Base-by-base conservation (phyloP, 2,113 vertebrate genomes). In the Lycaon pictus region DNA sequence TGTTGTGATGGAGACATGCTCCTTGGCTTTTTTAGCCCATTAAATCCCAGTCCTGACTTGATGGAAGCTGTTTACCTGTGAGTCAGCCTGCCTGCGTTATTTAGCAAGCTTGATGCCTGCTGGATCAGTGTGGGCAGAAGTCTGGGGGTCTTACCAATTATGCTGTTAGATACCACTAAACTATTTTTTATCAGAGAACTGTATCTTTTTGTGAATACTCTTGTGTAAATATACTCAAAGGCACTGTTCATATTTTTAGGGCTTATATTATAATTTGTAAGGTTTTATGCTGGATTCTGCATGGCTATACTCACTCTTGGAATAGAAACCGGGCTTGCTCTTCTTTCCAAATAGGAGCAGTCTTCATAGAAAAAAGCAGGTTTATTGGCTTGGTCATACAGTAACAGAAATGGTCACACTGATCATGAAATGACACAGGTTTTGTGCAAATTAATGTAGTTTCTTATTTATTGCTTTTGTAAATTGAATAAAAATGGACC, bases 401-500 rank as follows among this genome's bases (percentile, higher is more conserved):
- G 74, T 93, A 80, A 83, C 22, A 56, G 35, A 79, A 80, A 79
- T 92, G 83, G 60, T 95, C 94, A 95, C 88, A 82, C 35, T 55
- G 88, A 98, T 98, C 96, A 97, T 97, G 98, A 95, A 85, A 80
- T 89, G 72, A 84, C 96, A 71, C 84, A 94, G 85, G 97, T 96
- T 97, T 98, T 98, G 98, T 98, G 98, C 85, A 98, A 97, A 98
- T 97, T 98, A 98, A 97, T 98, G 97, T 98, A 98, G 96, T 98
- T 98, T 97, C 83, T 98, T 99, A 99, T 99, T 99, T 99, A 99
- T 99, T 99, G 98, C 97, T 98, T 93, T 98, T 99, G 98, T 99
- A 99, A 99, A 99, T 98, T 98, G 97, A 98, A 98, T 98, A 97
- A 97, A 98, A 98, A 97, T 92, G 88, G 95, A 97, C 98, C 98